These are phyloP conservation scores for Cryptomyrus ogoouensis DNA, from an alignment of 2,113 vertebrate species.

Conservation along the genomic window DNA sequence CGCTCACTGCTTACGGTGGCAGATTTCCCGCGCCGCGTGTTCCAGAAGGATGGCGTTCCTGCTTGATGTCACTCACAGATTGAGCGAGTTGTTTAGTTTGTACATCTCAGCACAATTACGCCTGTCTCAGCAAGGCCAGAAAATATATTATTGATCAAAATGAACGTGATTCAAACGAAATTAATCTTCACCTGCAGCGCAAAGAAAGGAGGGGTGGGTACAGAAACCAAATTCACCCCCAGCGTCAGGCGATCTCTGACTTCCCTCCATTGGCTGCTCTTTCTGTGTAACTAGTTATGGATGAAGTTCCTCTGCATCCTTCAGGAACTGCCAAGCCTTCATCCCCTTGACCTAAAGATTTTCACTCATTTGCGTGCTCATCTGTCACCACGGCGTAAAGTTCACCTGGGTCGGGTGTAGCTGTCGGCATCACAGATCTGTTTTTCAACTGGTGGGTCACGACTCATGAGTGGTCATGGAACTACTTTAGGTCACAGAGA, in stretches of 20 bases:
- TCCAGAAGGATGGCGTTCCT: constrained; percentile 35
- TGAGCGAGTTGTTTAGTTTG: constrained; percentile 50
- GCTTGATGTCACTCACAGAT: constrained; percentile 45
- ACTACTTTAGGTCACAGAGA: neutral
- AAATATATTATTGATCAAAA: constrained; percentile 59
- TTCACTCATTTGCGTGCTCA: neutral
- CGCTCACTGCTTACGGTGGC: constrained; percentile 41
- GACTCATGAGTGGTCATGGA: neutral
- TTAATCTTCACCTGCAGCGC: constrained; percentile 27
- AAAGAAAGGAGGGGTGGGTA: constrained; percentile 22
- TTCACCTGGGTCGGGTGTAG: neutral
- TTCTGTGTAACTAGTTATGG: neutral
- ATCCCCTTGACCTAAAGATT: neutral
- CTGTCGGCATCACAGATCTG: neutral
- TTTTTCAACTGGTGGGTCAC: neutral
- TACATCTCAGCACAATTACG: constrained; percentile 52
- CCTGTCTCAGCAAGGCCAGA: constrained; percentile 49
- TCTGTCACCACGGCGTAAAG: neutral
- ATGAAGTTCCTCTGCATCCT: neutral
- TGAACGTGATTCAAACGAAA: constrained; percentile 43
- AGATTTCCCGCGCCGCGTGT: constrained; percentile 37
- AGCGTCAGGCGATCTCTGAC: neutral
- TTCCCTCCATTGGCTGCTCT: neutral
- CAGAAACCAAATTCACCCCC: constrained; percentile 20
- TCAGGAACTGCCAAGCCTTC: neutral